Percentiles rank a stretch among this genome's conserved stretches.
Conservation (phyloP, 2,113 vertebrate species). For the Acrocephalus arundinaceus region DNA sequence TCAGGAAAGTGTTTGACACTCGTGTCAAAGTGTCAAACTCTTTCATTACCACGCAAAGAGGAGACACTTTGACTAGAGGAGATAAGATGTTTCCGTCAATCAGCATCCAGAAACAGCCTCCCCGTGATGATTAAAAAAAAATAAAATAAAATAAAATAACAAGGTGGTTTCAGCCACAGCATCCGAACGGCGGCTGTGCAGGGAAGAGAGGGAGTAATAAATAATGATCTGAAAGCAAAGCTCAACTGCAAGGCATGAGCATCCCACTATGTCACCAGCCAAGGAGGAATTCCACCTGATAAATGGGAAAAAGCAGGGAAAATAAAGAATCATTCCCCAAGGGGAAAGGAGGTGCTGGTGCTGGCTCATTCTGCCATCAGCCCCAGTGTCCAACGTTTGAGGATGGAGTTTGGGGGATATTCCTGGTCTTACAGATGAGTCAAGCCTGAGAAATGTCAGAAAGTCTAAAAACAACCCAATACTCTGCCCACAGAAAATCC, state of each 20-base stretch:
- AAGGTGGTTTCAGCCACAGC: background rate
- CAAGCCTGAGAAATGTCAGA: background rate
- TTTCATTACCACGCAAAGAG: slow-evolving; percentile 29
- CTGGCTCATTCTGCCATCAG: rapidly evolving
- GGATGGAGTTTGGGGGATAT: background rate
- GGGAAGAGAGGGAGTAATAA: background rate
- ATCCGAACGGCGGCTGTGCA: rapidly evolving
- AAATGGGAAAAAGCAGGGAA: background rate
- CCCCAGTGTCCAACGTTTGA: rapidly evolving
- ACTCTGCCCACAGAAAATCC: background rate
- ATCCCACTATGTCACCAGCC: background rate
- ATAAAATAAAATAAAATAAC: background rate
- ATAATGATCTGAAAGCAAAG: background rate
- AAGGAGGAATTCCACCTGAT: background rate
- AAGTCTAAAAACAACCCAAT: background rate
- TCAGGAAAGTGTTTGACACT: background rate
- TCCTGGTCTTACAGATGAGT: background rate
- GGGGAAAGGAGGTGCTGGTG: background rate
- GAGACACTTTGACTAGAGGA: slow-evolving; percentile 46
- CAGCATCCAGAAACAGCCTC: slow-evolving; percentile 33
- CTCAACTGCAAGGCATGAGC: background rate
- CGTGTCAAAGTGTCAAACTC: slow-evolving; percentile 57
- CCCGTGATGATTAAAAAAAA: slow-evolving; percentile 16
- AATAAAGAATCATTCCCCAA: rapidly evolving
- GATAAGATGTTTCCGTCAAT: slow-evolving; percentile 54